phyloP scores from a whole-genome alignment of 2,888 invertebrate genomes.

The Ochropacha duplaris region DNA sequence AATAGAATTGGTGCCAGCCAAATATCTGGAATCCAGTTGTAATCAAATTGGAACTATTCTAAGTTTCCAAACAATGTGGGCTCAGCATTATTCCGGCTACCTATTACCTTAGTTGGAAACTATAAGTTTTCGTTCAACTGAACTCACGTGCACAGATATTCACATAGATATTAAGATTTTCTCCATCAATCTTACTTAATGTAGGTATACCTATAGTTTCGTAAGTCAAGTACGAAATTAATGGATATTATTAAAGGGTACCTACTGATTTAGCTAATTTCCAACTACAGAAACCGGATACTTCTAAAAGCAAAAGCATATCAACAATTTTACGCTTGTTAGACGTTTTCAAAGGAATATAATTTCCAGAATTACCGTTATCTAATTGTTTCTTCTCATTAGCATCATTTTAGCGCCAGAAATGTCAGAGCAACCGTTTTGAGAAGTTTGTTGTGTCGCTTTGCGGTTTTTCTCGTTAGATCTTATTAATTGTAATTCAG shows the following conservation, averaged over 20 bases:
- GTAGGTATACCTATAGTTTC: too few relatives aligned
- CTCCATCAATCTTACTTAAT: not conserved
- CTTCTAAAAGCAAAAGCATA: not conserved
- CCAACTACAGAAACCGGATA: not conserved
- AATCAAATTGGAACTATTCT: slow-evolving; percentile 21
- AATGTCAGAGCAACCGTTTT: slow-evolving; percentile 5
- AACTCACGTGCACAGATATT: not conserved
- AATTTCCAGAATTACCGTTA: slow-evolving; percentile 4
- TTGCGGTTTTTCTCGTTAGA: slow-evolving; percentile 23
- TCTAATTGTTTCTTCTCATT: not conserved
- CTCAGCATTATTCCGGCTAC: slow-evolving; percentile 8
- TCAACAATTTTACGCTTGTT: not conserved
- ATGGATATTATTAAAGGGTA: not conserved
- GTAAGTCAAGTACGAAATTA: too few relatives aligned
- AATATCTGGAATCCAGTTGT: slow-evolving; percentile 4
- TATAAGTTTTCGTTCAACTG: slow-evolving; percentile 8
- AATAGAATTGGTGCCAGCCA: not conserved
- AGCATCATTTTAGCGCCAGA: slow-evolving; percentile 1
- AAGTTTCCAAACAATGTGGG: slow-evolving; percentile 25
- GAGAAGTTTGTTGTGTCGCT: slow-evolving; percentile 7
- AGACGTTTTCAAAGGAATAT: slow-evolving; percentile 5
- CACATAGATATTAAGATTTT: too few relatives aligned
- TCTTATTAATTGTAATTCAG: slow-evolving; percentile 19
- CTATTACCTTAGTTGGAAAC: slow-evolving; percentile 17
- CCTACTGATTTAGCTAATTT: not conserved